Conservation (phyloP, 2,888 invertebrate species). For the Chrysolina oricalcia region DNA sequence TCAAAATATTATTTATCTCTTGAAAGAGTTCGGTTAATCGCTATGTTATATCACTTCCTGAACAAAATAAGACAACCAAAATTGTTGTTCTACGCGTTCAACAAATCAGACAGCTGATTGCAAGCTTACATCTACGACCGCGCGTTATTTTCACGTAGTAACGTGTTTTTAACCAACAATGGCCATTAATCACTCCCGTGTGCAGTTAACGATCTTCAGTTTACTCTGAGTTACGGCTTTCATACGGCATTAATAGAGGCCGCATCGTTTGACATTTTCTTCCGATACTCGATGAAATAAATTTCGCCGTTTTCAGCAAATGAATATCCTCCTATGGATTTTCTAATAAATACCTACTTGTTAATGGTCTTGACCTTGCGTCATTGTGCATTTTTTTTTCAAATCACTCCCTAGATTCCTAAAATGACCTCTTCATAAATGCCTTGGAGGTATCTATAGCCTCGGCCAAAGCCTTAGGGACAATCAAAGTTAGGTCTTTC, state of each 20-base stretch:
- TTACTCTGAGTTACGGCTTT: slow-evolving; percentile 16
- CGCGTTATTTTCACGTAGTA: slow-evolving; percentile 3
- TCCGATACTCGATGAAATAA: slow-evolving; percentile 12
- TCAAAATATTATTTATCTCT: neutral
- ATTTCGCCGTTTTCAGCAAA: neutral
- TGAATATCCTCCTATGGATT: neutral
- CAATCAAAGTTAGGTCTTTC: no score
- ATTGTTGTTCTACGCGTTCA: neutral
- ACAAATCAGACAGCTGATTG: slow-evolving; percentile 5
- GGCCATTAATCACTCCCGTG: slow-evolving; percentile 20
- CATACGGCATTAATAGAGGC: slow-evolving; percentile 15
- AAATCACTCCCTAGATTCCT: no score
- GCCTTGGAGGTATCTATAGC: no score
- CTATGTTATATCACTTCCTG: neutral
- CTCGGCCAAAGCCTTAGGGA: no score
- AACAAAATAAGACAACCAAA: neutral
- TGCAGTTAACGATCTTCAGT: slow-evolving; percentile 19
- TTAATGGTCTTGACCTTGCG: neutral
- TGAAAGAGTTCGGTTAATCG: neutral
- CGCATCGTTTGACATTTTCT: slow-evolving; percentile 22
- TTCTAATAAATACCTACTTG: neutral
- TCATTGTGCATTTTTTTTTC: no score
- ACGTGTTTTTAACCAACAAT: neutral
- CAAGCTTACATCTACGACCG: neutral
- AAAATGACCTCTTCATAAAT: no score